These are phyloP conservation scores for Sinella curviseta DNA, from an alignment of 1,140 invertebrate species.

Conservation along the genomic window DNA sequence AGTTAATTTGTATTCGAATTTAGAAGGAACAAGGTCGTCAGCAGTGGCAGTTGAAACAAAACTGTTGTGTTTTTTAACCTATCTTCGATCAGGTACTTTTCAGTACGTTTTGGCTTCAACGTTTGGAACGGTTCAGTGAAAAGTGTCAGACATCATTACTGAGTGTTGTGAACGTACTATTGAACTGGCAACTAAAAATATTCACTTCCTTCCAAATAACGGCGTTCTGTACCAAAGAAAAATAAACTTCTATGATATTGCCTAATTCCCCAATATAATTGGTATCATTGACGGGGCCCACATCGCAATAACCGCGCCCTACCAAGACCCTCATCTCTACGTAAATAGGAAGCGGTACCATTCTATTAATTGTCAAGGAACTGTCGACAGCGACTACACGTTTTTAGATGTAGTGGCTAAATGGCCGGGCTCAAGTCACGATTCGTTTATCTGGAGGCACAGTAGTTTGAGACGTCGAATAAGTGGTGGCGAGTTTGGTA, in stretches of 20 bases:
- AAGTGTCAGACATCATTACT: not conserved
- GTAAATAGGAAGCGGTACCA: constrained; percentile 38
- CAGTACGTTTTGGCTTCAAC: not conserved
- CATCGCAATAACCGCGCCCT: not conserved
- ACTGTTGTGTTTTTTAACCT: not conserved
- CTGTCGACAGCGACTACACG: constrained; percentile 52
- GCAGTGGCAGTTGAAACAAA: not conserved
- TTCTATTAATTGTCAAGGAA: constrained; percentile 52
- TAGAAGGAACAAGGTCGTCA: not conserved
- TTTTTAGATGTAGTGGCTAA: constrained; percentile 54
- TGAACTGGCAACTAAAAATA: not conserved
- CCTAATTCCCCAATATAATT: not conserved
- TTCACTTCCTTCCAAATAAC: constrained; percentile 6
- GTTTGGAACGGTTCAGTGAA: not conserved
- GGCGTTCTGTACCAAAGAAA: not conserved
- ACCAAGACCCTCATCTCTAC: constrained; percentile 26
- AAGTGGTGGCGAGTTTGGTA: constrained; percentile 34
- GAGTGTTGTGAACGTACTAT: not conserved
- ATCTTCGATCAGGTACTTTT: not conserved
- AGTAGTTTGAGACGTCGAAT: too few species aligned
- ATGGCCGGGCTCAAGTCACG: constrained; percentile 54
- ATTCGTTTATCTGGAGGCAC: constrained; percentile 48
- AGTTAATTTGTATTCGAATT: not conserved
- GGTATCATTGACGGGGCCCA: constrained; percentile 27
- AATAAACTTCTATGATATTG: not conserved